Evolutionary conservation across 2,888 invertebrate species (phyloP).

Genomic region (Eustalomyia histrio): DNA sequence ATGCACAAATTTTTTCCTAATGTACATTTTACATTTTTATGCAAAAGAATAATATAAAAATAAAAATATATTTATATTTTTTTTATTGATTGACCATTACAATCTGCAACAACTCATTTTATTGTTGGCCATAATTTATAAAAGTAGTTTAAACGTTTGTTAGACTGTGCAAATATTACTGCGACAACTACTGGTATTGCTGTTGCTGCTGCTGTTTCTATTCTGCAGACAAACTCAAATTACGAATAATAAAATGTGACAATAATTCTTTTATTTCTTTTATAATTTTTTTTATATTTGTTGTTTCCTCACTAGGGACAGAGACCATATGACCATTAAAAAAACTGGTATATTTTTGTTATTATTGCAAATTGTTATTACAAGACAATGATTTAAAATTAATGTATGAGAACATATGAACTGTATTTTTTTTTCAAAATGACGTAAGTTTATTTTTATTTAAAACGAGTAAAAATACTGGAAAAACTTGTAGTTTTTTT

Average conservation of each 20-base stretch:
- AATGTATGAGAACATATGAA: slow-evolving; percentile 32
- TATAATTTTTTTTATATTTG: background rate
- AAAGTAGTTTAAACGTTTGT: background rate
- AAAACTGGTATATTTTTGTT: background rate
- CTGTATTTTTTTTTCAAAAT: no score
- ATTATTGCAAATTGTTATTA: slow-evolving; percentile 39
- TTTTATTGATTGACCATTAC: slow-evolving; percentile 62
- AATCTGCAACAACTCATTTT: slow-evolving; percentile 58
- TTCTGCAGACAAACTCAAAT: background rate
- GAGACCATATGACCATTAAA: slow-evolving; percentile 3
- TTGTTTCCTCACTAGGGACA: background rate
- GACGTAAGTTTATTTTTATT: no score
- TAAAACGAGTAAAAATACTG: no score
- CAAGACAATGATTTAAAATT: slow-evolving; percentile 47
- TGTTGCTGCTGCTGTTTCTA: background rate
- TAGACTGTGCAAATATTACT: background rate
- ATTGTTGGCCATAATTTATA: slow-evolving; percentile 57
- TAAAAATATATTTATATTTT: slow-evolving; percentile 27
- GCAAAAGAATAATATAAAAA: no score
- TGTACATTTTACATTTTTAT: background rate
- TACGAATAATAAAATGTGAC: slow-evolving; percentile 3
- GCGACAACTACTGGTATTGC: background rate
- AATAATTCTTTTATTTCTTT: slow-evolving; percentile 2
- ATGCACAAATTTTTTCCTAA: background rate
- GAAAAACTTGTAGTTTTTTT: no score